Evolutionary conservation across 2,113 vertebrate genomes (phyloP).

Genomic region (Gobius niger): DNA sequence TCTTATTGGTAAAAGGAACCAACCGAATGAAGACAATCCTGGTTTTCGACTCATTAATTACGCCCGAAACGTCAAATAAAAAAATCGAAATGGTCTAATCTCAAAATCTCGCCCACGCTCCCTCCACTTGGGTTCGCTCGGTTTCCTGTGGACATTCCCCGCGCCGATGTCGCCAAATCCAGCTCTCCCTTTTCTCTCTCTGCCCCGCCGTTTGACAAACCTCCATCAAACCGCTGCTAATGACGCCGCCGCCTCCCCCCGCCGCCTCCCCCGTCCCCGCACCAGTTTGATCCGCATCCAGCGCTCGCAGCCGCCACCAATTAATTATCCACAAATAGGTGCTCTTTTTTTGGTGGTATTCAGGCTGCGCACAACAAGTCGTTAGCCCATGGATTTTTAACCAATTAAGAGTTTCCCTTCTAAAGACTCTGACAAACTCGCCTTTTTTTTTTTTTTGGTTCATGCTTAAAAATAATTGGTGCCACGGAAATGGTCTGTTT

Average conservation of each 20-base stretch:
- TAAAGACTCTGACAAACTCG: conserved; percentile 5
- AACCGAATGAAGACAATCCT: too few species aligned
- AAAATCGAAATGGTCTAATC: too few species aligned
- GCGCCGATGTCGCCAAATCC: background rate
- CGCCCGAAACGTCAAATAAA: too few species aligned
- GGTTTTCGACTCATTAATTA: too few species aligned
- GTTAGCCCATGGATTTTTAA: conserved; percentile 5
- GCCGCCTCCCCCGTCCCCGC: background rate
- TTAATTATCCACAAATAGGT: conserved; percentile 10
- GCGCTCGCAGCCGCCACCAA: background rate
- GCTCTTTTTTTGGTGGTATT: background rate
- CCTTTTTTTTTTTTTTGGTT: background rate
- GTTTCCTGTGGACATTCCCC: background rate
- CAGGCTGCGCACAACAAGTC: background rate
- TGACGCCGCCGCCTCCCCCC: background rate
- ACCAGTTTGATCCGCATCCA: background rate
- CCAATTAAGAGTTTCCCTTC: conserved; percentile 7
- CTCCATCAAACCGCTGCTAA: background rate
- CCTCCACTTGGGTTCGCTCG: background rate
- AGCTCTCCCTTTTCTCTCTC: conserved; percentile 10
- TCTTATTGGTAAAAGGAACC: too few species aligned
- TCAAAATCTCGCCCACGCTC: too few species aligned
- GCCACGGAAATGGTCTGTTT: background rate
- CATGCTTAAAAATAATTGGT: conserved; percentile 7
- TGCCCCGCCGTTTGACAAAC: background rate